Percentiles rank a stretch among this genome's conserved stretches.
phyloP scores from a whole-genome alignment of 2,113 vertebrate genomes.

The Morone saxatilis region DNA sequence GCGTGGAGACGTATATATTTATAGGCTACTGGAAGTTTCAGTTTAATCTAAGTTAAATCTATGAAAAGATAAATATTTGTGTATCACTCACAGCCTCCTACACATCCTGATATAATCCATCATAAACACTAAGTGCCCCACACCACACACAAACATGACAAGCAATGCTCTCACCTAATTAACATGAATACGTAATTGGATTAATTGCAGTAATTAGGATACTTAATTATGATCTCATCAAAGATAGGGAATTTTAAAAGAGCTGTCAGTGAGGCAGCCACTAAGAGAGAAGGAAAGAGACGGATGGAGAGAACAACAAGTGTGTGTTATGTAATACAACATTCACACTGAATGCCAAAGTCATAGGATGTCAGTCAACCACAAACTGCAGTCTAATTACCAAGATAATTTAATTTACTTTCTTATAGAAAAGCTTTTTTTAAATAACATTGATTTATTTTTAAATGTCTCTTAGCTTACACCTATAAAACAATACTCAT shows the following conservation, averaged over 20 bases:
- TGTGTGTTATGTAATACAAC: not conserved
- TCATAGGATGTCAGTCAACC: not conserved
- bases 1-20: too few relatives aligned
- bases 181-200: slow-evolving; percentile 35
- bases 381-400: not conserved
- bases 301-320: not conserved
- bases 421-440: not conserved
- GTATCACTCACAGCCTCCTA: slow-evolving; percentile 1
- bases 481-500: not conserved
- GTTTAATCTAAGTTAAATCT: not conserved
- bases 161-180: slow-evolving; percentile 15
- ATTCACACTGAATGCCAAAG: not conserved
- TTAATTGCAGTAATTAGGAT: slow-evolving; percentile 55
- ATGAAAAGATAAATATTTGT: not conserved
- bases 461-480: not conserved
- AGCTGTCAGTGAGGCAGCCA: slow-evolving; percentile 4
- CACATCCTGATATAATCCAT: slow-evolving; percentile 9
- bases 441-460: not conserved
- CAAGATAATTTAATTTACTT: not conserved
- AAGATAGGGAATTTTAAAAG: slow-evolving; percentile 28
- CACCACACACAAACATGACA: slow-evolving; percentile 36
- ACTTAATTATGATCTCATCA: slow-evolving; percentile 56
- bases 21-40: too few relatives aligned
- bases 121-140: not conserved
- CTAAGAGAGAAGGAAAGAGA: not conserved